Percentiles rank a stretch among this genome's conserved stretches.
phyloP scores from a whole-genome alignment of 2,888 invertebrate genomes.

The Poecilus cupreus region DNA sequence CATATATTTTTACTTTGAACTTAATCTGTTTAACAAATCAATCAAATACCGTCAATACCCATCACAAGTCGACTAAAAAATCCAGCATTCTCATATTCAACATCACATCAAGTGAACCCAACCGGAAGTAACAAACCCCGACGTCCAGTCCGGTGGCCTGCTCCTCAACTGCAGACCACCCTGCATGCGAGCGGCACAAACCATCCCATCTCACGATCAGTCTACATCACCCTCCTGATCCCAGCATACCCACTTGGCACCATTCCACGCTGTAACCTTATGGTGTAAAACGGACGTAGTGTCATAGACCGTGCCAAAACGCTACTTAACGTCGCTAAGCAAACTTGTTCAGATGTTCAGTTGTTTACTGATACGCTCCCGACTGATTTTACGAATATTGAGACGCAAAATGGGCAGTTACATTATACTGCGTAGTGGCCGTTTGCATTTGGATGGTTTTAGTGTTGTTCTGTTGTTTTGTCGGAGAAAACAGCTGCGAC shows the following conservation, averaged over 20 bases:
- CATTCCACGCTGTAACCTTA: not conserved
- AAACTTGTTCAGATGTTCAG: slow-evolving; percentile 56
- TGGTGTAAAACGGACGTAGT: slow-evolving; percentile 10
- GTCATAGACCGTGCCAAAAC: slow-evolving; percentile 54
- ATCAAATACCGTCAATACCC: not conserved
- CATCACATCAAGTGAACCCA: not conserved
- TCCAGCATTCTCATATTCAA: not conserved
- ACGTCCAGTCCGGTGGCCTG: slow-evolving; percentile 51
- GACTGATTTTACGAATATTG: slow-evolving; percentile 46
- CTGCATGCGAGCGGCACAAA: not conserved
- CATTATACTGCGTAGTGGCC: not conserved
- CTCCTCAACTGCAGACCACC: slow-evolving; percentile 42
- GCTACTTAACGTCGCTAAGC: slow-evolving; percentile 51
- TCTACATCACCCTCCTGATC: not conserved
- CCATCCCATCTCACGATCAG: slow-evolving; percentile 20
- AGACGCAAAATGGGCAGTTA: slow-evolving; percentile 50
- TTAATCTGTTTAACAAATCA: slow-evolving; percentile 14
- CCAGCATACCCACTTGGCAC: not conserved
- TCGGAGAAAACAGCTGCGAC: slow-evolving; percentile 39
- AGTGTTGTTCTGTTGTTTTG: not conserved
- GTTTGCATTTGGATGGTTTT: slow-evolving; percentile 7
- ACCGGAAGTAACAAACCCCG: slow-evolving; percentile 38
- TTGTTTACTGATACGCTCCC: slow-evolving; percentile 53
- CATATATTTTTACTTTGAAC: too few species aligned
- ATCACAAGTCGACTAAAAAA: slow-evolving; percentile 27